Evolutionary conservation across 1,140 invertebrate genomes (phyloP).

Genomic region (Ceratoteleas bidentatus): DNA sequence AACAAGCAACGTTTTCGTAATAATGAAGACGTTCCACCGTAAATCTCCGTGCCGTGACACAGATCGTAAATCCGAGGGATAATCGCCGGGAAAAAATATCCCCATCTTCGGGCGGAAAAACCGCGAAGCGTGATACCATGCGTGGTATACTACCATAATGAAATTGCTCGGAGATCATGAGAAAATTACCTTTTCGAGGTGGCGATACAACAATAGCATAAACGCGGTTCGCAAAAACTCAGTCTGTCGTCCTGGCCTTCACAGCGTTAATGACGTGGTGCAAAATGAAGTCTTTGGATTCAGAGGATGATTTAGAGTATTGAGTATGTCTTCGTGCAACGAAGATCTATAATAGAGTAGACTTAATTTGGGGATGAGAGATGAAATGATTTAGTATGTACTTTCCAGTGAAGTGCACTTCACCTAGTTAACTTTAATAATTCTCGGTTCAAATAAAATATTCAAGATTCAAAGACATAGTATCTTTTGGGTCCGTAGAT

Average conservation of each 20-base stretch:
- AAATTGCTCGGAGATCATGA: constrained; percentile 50
- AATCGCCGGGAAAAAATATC: constrained; percentile 45
- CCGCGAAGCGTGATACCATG: constrained; percentile 32
- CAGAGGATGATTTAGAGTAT: background rate
- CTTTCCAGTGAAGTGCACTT: too few species aligned
- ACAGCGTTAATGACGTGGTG: background rate
- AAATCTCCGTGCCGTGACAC: constrained; percentile 22
- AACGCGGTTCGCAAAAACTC: constrained; percentile 32
- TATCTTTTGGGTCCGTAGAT: too few species aligned
- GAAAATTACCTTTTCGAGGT: constrained; percentile 48
- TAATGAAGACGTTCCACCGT: constrained; percentile 31
- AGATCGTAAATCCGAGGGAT: constrained; percentile 55
- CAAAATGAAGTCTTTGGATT: background rate
- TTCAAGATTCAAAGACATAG: too few species aligned
- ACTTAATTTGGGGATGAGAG: too few species aligned
- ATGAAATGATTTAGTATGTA: too few species aligned
- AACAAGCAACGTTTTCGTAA: constrained; percentile 4
- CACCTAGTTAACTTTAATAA: too few species aligned
- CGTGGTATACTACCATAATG: constrained; percentile 56
- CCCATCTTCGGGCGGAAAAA: constrained; percentile 28
- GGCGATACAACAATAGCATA: constrained; percentile 41
- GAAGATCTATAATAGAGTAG: too few species aligned
- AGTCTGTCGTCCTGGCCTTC: background rate
- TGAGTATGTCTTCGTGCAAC: too few species aligned
- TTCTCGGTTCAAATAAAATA: too few species aligned